Base-by-base conservation (phyloP, 2,888 invertebrate species). In the Cephus spinipes region DNA sequence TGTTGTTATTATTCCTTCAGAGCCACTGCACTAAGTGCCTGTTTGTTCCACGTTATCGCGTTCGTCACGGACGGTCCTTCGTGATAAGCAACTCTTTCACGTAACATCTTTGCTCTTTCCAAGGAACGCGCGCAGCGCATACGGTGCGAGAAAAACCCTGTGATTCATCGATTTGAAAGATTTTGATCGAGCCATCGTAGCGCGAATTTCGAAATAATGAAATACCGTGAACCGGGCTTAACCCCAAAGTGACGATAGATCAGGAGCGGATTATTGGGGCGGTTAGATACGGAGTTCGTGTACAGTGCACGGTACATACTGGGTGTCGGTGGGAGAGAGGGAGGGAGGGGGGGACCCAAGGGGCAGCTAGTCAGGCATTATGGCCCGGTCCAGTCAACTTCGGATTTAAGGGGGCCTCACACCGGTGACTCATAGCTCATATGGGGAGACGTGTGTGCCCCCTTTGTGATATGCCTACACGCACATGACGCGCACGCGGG, bases 381-480 rank as follows among this genome's bases (percentile, higher is more conserved):
- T 40, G 40, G 79, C 78, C 79, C 34, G 83, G 81, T 81, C 83
- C 83, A 82, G 69, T 40, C 40, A 40, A 36, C 71, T 80, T 81
- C 77, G 78, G 82, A 83, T 81, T 84, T 82, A 80, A 80, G 81
- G 84, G 86, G 84, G 85, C 82, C 80, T 77, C 83, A 32, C 80
- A 82, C 77, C 84, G 81, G 86, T 89, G 89, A 89, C 85, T 88
- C 89, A 89, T 86, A 85, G 86, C 82, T 85, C 85, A 85, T 83
- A 84, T 82, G 79, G 86, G 85, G 85, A 86, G 86, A 87, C 85
- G 84, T 84, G 85, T 74, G 80, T 83, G 83, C 83, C 83, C 69
- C 85, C 84, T 86, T 84, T 87, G 84, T 84, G 81, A 82, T 81
- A 80, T 85, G 83, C 85, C 83, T 83, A 83, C 83, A 30, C 4